Percentiles rank a stretch among this genome's conserved stretches.
These are phyloP conservation scores for Shinisaurus crocodilurus DNA, from an alignment of 2,113 vertebrate species.

Conservation along the genomic window DNA sequence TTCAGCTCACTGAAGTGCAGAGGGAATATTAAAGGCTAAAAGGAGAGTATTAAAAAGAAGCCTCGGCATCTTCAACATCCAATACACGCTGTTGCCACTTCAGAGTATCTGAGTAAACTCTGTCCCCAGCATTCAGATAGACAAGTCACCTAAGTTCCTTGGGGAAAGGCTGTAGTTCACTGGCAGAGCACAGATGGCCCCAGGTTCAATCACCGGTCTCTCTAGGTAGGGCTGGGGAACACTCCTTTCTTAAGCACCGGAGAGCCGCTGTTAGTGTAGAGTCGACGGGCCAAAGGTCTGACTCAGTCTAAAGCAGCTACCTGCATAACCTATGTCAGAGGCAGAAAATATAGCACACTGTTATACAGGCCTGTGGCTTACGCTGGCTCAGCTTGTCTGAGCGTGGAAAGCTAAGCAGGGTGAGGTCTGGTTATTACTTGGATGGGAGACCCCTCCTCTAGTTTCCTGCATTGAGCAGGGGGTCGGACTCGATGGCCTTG, in stretches of 20 bases:
- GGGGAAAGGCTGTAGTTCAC: background rate
- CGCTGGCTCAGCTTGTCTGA: too few relatives aligned
- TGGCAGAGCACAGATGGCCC: background rate
- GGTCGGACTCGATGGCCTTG: too few relatives aligned
- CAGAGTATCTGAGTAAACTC: background rate
- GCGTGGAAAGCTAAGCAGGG: too few relatives aligned
- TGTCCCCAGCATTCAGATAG: background rate
- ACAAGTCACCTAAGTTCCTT: background rate
- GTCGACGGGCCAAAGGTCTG: background rate
- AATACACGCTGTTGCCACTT: rapidly evolving
- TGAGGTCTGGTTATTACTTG: too few relatives aligned
- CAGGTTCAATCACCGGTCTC: background rate
- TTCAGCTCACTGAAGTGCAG: background rate
- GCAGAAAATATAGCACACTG: too few relatives aligned
- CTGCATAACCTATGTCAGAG: too few relatives aligned
- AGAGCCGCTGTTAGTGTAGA: background rate
- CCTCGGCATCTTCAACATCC: rapidly evolving
- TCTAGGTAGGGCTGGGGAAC: background rate
- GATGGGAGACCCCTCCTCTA: too few relatives aligned
- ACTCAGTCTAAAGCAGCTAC: too few relatives aligned
- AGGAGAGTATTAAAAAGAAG: too few relatives aligned
- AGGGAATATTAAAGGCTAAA: background rate
- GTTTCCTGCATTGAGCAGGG: too few relatives aligned
- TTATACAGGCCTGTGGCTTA: too few relatives aligned
- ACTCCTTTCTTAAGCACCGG: background rate